Evolutionary conservation across 1,140 invertebrate species (phyloP), one percentile per base, ranked within the genome.

Genomic region (Nasonia giraulti): DNA sequence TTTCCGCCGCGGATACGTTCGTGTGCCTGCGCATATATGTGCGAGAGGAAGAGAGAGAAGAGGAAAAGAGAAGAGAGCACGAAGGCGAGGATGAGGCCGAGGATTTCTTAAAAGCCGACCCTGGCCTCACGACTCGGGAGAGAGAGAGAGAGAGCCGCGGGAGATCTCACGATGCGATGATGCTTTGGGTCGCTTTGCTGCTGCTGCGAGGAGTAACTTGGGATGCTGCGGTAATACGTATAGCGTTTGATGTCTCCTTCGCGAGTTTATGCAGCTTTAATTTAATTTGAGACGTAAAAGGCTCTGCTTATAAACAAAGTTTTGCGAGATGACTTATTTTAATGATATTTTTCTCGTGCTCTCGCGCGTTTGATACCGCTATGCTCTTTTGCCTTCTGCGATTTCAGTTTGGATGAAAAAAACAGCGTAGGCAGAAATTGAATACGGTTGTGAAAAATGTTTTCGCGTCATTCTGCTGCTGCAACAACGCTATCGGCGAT

Each of bases 71-170:
- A 44, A 44, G 40, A 50, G 55, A 62, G 55, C 20, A 62, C 55
- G 55, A 62, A 62, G 55, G 55, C 55, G 55, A 62, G 55, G 55
- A 62, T 62, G 55, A 62, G 20, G 55, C 20, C 20, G 55, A 62
- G 55, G 55, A 33, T 73, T 37, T 73, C 69, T 73, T 37, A 73
- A 73, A 73, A 73, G 69, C 55, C 74, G 37, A 44, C 74, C 31
- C 74, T 75, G 74, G 40, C 74, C 74, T 33, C 33, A 75, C 37
- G 74, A 75, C 33, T 73, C 69, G 6, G 7, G 66, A 44, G 10
- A 50, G 47, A 69, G 68, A 27, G 68, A 27, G 68, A 71, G 27
- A 31, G 69, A 73, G 33, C 69, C 55, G 55, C 69, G 69, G 68
- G n/a, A 73, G 69, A 73, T 73, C 69, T 31, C 69, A 31, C 20